Evolutionary conservation across 2,113 vertebrate species (phyloP).

Genomic region (Gila orcuttii): DNA sequence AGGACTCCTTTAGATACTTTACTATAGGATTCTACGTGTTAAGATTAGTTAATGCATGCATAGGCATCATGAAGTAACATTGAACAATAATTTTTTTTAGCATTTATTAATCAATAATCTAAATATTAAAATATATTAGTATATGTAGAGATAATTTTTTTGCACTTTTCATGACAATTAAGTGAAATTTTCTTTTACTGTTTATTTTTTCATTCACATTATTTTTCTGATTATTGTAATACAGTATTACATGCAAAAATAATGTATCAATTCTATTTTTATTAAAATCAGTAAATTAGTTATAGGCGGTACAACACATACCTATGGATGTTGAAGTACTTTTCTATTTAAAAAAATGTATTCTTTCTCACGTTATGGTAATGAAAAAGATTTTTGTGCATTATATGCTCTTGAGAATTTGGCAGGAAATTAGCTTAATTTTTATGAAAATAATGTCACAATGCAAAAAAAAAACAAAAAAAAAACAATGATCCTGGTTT

Average conservation of each 20-base stretch:
- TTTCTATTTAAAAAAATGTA: no score
- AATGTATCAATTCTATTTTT: not conserved
- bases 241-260: not conserved
- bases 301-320: not conserved
- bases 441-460: not conserved
- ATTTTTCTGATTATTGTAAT: not conserved
- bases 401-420: not conserved
- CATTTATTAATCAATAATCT: not conserved
- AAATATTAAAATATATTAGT: no score
- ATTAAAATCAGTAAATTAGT: not conserved
- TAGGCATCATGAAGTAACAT: no score
- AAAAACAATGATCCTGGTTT: no score
- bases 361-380: no score
- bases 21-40: no score
- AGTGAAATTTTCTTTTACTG: not conserved
- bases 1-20: no score
- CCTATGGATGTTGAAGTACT: not conserved
- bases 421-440: not conserved
- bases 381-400: not conserved
- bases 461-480: no score
- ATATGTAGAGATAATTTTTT: no score
- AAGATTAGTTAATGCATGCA: no score
- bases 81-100: not conserved
- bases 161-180: not conserved
- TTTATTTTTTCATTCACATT: not conserved